Conservation (phyloP, 2,113 vertebrate genomes). For the Falco punctatus region DNA sequence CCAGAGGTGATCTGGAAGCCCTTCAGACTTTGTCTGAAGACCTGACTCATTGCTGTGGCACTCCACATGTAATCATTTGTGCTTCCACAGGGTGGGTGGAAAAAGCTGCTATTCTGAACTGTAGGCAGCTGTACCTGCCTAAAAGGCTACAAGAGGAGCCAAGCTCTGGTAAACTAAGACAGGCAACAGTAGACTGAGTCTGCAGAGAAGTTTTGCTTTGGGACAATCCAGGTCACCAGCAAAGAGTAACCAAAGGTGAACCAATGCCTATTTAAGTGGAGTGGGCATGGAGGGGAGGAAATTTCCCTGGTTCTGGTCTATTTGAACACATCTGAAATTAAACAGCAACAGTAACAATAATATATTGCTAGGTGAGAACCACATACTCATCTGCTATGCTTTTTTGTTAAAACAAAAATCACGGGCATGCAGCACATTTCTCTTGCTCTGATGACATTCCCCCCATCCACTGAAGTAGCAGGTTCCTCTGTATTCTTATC, state of each 20-base stretch:
- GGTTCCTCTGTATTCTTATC: not conserved
- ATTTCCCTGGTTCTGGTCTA: not conserved
- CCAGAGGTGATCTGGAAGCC: not conserved
- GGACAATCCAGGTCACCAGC: not conserved
- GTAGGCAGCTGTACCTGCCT: not conserved
- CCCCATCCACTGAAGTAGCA: not conserved
- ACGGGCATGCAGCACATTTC: not conserved
- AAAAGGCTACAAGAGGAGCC: not conserved
- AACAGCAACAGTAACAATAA: not conserved
- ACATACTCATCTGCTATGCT: not conserved
- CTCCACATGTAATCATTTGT: not conserved
- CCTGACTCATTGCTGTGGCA: not conserved
- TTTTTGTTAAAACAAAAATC: not conserved
- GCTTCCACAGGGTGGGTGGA: not conserved
- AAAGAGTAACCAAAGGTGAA: not conserved
- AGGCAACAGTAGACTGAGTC: not conserved
- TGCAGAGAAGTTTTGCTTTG: not conserved
- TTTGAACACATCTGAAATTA: not conserved
- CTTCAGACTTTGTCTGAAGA: not conserved
- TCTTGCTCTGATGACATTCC: not conserved
- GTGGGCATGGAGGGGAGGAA: rapidly evolving
- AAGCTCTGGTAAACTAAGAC: not conserved
- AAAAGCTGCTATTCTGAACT: not conserved
- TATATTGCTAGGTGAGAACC: not conserved
- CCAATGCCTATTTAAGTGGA: not conserved